phyloP scores from a whole-genome alignment of 35 echinoderm and acorn worm species.

The Eucidaris tribuloides region DNA sequence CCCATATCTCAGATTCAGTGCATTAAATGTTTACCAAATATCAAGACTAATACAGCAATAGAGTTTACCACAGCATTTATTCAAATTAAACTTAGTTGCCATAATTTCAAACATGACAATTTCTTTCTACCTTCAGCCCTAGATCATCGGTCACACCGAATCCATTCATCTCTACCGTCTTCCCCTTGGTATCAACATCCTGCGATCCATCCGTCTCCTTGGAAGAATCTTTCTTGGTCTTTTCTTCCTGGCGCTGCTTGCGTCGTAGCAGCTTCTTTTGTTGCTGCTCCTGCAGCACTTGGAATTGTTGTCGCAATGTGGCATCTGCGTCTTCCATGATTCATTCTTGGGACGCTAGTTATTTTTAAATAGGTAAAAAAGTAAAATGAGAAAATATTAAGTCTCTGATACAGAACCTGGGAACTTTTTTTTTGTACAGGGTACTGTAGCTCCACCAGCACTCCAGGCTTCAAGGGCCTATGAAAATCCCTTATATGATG shows the following conservation, averaged over 20 bases:
- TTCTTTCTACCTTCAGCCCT: slow-evolving; percentile 36
- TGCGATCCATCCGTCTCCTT: slow-evolving; percentile 1
- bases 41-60: neutral
- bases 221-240: slow-evolving; percentile 50
- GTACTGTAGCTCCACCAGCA: no score
- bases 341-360: no score
- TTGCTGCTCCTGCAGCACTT: slow-evolving; percentile 94
- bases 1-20: neutral
- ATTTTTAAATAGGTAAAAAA: no score
- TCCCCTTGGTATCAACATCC: slow-evolving; percentile 4
- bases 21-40: neutral
- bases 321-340: slow-evolving; percentile 42
- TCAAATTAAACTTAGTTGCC: neutral
- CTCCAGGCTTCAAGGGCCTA: no score
- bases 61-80: neutral
- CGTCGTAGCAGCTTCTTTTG: slow-evolving; percentile 71
- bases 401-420: no score
- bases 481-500: no score
- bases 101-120: neutral
- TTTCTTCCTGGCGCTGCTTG: slow-evolving; percentile 76
- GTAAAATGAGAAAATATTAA: no score
- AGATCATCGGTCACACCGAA: slow-evolving; percentile 69
- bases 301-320: slow-evolving; percentile 76
- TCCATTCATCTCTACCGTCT: slow-evolving; percentile 2
- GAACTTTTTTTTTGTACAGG: no score